These are phyloP conservation scores for Chelonia mydas DNA, from an alignment of 2,797 vertebrate genomes.

Conservation along the genomic window DNA sequence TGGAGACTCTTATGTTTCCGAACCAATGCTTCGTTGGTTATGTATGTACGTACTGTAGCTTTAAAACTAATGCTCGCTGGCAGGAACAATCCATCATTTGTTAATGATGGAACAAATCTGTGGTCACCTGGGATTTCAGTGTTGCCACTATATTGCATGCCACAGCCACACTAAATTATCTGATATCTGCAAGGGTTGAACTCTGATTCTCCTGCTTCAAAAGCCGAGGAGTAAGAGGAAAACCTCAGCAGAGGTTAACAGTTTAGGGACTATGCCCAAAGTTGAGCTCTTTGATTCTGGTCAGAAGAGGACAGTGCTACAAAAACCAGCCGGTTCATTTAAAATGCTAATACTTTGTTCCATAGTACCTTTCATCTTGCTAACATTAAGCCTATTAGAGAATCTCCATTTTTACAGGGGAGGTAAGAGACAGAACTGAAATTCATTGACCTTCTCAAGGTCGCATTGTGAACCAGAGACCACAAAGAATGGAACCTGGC, in stretches of 20 bases:
- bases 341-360: background rate
- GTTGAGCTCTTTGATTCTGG: background rate
- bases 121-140: background rate
- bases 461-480: background rate
- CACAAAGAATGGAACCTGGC: accelerated
- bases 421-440: background rate
- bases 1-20: background rate
- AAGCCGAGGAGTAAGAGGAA: background rate
- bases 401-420: background rate
- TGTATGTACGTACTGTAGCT: background rate
- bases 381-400: background rate
- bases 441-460: background rate
- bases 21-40: background rate
- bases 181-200: background rate
- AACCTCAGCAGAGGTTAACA: background rate
- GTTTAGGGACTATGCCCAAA: background rate
- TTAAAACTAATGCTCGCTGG: background rate
- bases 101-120: background rate
- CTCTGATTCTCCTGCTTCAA: background rate
- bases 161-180: background rate
- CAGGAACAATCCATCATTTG: background rate
- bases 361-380: background rate
- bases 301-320: background rate
- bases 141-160: background rate
- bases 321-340: background rate